These are phyloP conservation scores for Erythrocercus mccallii DNA, from an alignment of 2,113 vertebrate genomes.

Conservation along the genomic window DNA sequence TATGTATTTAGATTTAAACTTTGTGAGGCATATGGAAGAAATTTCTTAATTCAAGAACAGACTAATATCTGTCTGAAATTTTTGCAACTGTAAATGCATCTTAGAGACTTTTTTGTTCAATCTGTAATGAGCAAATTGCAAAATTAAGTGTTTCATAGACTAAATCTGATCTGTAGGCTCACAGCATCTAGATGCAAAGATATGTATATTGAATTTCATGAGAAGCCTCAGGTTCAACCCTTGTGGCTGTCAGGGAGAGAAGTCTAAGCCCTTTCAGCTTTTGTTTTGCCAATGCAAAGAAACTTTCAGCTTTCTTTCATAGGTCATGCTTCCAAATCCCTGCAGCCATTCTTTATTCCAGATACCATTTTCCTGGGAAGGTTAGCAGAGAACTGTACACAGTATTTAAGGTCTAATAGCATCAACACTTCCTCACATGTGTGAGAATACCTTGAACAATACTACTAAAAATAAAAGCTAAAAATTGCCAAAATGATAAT, in stretches of 20 bases:
- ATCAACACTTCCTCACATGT: neutral
- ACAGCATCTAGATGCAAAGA: neutral
- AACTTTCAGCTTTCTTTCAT: neutral
- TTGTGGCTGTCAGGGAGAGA: neutral
- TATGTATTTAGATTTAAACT: neutral
- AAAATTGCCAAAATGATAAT: neutral
- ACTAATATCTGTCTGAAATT: neutral
- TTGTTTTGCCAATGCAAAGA: neutral
- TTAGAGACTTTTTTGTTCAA: neutral
- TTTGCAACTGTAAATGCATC: neutral
- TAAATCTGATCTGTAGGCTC: neutral
- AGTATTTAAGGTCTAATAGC: neutral
- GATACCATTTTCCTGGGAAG: neutral
- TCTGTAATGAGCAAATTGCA: neutral
- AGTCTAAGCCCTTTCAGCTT: neutral
- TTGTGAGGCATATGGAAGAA: neutral
- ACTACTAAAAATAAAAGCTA: neutral
- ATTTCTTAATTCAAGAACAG: neutral
- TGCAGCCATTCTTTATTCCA: neutral
- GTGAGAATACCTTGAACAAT: neutral
- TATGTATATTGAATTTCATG: neutral
- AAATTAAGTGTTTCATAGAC: neutral
- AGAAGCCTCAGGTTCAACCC: neutral
- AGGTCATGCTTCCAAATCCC: neutral
- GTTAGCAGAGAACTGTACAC: neutral